Evolutionary conservation across 64 coral and sea anemone genomes (phyloP), one percentile per base, ranked within the genome.

Genomic region (Stylophora pistillata): DNA sequence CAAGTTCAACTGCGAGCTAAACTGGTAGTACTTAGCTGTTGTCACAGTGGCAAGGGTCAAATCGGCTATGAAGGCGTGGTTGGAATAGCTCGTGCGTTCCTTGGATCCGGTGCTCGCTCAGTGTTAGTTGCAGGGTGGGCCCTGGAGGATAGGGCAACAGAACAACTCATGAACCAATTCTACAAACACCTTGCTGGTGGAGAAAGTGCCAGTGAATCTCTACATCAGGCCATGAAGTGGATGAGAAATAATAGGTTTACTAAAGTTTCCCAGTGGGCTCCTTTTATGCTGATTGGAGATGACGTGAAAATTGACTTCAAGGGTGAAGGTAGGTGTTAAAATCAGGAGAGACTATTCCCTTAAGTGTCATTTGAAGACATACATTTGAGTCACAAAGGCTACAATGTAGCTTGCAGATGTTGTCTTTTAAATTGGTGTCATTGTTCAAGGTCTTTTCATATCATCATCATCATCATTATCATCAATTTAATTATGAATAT

Each of bases 201-300:
- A n/a, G 63, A 66, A n/a, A 66, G 63, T 23, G 63, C 63, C 63
- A 66, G 63, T 66, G 63, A 66, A 66, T 66, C 63, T 66, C 63
- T 66, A n/a, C 20, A 66, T 0, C 20, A 66, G 63, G 63, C 63
- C 63, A 66, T 66, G 63, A 66, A 26, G 20, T 66, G 63, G 63
- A 66, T 66, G 23, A 66, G 63, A 66, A n/a, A n/a, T n/a, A 66
- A 66, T n/a, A 7, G 20, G 5, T 66, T 66, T 6, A 4, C 63
- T 9, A 21, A 66, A n/a, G 63, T 66, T 66, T 20, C 17, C 1
- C 20, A 66, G 20, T 66, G 63, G 63, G 63, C 63, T n/a, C 63
- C 63, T 20, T 66, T 66, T 66, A 66, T 26, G 63, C 63, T 66
- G 21, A 66, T 66, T 66, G 63, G 63, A 66, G 63, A 66, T 66